Base-by-base conservation (phyloP, 2,888 invertebrate genomes). In the Smittia aterrima region DNA sequence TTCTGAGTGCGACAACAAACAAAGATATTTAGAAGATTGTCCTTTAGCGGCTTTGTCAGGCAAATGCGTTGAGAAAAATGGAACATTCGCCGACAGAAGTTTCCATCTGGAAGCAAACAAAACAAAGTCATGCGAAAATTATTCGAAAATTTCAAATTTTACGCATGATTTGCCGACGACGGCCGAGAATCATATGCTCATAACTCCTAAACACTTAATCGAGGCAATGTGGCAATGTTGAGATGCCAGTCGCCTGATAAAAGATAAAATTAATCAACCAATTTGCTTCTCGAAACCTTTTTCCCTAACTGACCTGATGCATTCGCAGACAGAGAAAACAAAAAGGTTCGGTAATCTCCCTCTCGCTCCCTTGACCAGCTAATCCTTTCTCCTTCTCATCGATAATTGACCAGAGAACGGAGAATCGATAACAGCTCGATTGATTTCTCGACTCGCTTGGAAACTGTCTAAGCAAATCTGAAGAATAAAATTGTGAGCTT, bases 261-360 rank as follows among this genome's bases (percentile, higher is more conserved):
- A 68, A 68, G 68, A 68, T 68, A 68, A 66, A 66, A 66, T 32
- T 66, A 66, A 66, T 66, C 27, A 68, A 68, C 22, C 68, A 68
- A 68, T 68, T 68, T 68, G 47, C n/a, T n/a, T 47, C 38, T 18
- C 40, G 40, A 68, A 68, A 68, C 22, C 32, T n/a, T 68, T 41
- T 32, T 68, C 22, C 20, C 47, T 3, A 9, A 24, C 22, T n/a
- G 11, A 16, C 47, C 47, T n/a, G 47, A 16, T n/a, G n/a, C 16
- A 16, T 6, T n/a, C 16, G n/a, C 16, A 47, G 47, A n/a, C 47
- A 11, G 47, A 13, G 4, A 47, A 47, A 47, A 47, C n/a, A 11
- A 47, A 47, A 16, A 47, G 47, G 47, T 47, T 47, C 32, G 47
- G n/a, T 47, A 47, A 47, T 47, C 47, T 47, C 32, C 32, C 47